Conservation (phyloP, 2,797 vertebrate species). For the Enteromius paludinosus region DNA sequence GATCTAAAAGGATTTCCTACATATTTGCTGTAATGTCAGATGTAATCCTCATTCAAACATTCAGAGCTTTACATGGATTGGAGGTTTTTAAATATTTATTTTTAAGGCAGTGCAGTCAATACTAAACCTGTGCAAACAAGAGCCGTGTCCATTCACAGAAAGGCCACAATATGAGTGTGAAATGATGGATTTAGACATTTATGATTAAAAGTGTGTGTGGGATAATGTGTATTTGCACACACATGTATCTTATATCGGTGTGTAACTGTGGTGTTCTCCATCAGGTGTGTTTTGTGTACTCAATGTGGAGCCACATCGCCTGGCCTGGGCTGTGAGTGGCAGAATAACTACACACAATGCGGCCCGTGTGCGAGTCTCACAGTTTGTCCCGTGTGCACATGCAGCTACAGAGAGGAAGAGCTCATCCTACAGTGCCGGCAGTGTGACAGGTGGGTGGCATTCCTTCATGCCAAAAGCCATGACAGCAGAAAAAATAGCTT, state of each 20-base stretch:
- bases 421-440: conserved; percentile 93
- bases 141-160: conserved; percentile 34
- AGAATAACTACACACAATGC: conserved; percentile 94
- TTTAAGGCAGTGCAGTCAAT: conserved; percentile 33
- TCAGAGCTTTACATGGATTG: conserved; percentile 37
- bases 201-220: conserved; percentile 10
- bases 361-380: conserved; percentile 90
- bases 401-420: conserved; percentile 86
- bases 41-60: conserved; percentile 51
- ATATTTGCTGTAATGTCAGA: conserved; percentile 50
- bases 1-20: conserved; percentile 46
- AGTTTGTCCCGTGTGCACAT: conserved; percentile 85
- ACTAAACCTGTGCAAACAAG: conserved; percentile 21
- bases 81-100: conserved; percentile 42
- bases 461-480: background rate
- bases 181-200: background rate
- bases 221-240: background rate
- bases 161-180: background rate
- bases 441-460: conserved; percentile 87
- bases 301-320: conserved; percentile 92
- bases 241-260: background rate
- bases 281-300: conserved; percentile 95
- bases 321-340: conserved; percentile 91
- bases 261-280: conserved; percentile 20
- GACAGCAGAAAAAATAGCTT: background rate